phyloP scores from a whole-genome alignment of 2,888 invertebrate genomes.

The Cosmorhoe ocellata region DNA sequence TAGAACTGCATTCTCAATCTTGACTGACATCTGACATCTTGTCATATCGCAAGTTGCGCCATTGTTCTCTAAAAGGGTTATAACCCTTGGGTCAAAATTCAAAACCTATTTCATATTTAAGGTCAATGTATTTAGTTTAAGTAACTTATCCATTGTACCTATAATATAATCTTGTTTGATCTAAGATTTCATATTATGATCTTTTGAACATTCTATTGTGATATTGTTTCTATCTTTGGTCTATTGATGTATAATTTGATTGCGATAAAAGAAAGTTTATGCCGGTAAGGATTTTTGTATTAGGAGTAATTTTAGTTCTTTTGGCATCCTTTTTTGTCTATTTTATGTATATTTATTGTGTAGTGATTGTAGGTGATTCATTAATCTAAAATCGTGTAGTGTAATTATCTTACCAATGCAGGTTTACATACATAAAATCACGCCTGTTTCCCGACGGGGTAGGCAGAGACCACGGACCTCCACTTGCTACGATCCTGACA shows the following conservation, averaged over 20 bases:
- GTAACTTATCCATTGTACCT: conserved; percentile 43
- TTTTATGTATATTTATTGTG: no score
- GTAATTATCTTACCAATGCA: no score
- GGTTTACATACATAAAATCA: no score
- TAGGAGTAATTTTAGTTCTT: no score
- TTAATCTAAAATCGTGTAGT: no score
- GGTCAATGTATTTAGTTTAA: conserved; percentile 50
- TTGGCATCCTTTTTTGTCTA: no score
- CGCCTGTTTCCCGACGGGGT: no score
- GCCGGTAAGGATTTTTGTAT: no score
- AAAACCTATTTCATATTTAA: conserved; percentile 51
- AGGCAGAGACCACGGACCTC: no score
- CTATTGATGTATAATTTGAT: conserved; percentile 15
- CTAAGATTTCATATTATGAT: conserved; percentile 39
- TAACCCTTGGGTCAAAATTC: conserved; percentile 54
- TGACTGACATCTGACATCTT: conserved; percentile 54
- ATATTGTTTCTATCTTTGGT: conserved; percentile 34
- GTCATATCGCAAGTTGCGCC: conserved; percentile 43
- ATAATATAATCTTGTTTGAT: conserved; percentile 47
- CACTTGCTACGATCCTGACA: no score
- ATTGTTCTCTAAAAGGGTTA: conserved; percentile 56
- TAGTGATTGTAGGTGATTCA: no score
- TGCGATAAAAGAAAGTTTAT: background rate
- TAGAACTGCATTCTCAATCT: conserved; percentile 57
- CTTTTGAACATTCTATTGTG: conserved; percentile 47